Evolutionary conservation across 2,113 vertebrate genomes (phyloP), one percentile per base, ranked within the genome.

Genomic region (Apodemus speciosus): DNA sequence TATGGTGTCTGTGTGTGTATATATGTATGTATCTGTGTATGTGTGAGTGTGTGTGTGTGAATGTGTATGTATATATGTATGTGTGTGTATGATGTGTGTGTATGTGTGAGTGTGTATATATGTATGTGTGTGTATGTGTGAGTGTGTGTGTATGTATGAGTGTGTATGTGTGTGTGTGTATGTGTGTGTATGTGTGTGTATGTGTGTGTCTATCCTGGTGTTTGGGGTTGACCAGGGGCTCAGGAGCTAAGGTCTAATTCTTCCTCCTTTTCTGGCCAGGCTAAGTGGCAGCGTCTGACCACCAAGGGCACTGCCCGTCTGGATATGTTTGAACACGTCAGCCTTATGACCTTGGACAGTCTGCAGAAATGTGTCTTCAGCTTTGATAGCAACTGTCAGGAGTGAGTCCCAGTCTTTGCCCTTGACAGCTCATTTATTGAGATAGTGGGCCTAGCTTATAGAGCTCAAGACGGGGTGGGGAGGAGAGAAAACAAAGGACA

Each of bases 311-410:
- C 18, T 0, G 21, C 66, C 66, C 23, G 9, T 38, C 64, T 86
- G 66, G 49, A 86, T 14, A 86, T 86, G 85, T 86, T 86, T 30
- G 85, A 86, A 35, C 85, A 86, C 85, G 30, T 86, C 40, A 86
- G 85, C 38, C 79, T 83, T 6, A 83, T 83, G 79, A 83, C 79
- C 8, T 10, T 83, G 56, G 56, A 83, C 56, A 86, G 35, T 30
- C 49, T 86, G 35, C 85, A 86, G 92, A 99, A 98, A 89, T 99
- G 99, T 13, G 49, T 92, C 71, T 99, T 99, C 96, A 98, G 99
- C 97, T 98, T 98, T 0, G 93, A 98, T 92, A 99, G 98, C 97
- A 98, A 98, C 94, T 99, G 99, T 91, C 99, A 99, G 93, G 97
- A 98, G 99, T 99, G 97, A 99, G 98, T 95, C 49, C 53, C 7